Percentiles rank a stretch among this genome's conserved stretches.
Evolutionary conservation across 2,888 invertebrate genomes (phyloP).

Genomic region (Agonum fuliginosum): DNA sequence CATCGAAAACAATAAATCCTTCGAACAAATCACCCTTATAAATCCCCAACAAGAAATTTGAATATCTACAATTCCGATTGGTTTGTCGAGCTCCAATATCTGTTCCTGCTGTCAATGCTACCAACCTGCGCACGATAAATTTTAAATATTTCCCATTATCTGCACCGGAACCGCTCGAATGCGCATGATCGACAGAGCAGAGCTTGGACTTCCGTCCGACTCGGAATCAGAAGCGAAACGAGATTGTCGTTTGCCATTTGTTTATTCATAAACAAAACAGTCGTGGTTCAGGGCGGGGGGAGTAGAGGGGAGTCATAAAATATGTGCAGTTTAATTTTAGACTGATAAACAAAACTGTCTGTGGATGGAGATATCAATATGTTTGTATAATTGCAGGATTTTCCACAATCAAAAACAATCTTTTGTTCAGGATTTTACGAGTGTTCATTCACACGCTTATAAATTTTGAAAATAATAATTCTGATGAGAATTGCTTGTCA

Average conservation of each 20-base stretch:
- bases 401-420: too few species aligned
- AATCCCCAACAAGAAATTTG: neutral
- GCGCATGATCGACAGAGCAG: conserved; percentile 2
- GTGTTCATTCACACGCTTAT: too few species aligned
- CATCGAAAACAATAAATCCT: neutral
- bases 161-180: neutral
- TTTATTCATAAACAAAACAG: conserved; percentile 2
- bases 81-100: neutral
- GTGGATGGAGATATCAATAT: neutral
- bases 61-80: neutral
- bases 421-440: too few species aligned
- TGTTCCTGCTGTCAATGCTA: neutral
- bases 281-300: neutral
- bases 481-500: too few species aligned
- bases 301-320: neutral
- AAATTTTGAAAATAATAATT: too few species aligned
- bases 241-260: too few species aligned
- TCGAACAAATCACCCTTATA: neutral
- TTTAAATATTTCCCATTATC: conserved; percentile 5
- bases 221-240: neutral
- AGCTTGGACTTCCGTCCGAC: neutral
- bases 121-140: conserved; percentile 12
- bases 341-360: neutral
- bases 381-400: too few species aligned
- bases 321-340: neutral